A percentile compares a stretch with the other conserved stretches of the same genome.
Conservation (phyloP, 2,888 invertebrate species). For the Dynastes maya region DNA sequence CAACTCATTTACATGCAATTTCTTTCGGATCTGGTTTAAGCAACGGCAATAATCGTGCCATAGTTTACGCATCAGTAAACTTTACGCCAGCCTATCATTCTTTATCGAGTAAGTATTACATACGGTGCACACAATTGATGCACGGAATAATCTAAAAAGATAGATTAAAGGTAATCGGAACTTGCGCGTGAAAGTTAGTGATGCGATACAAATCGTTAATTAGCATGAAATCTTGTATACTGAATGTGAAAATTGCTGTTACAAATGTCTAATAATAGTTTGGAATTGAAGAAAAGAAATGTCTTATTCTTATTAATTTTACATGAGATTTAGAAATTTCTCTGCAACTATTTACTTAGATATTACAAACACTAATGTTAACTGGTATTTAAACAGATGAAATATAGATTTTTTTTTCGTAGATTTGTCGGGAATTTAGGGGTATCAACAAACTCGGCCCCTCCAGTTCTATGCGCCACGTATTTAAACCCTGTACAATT, state of each 20-base stretch:
- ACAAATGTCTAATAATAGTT: too few relatives aligned
- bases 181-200: conserved; percentile 3
- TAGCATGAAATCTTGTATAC: neutral
- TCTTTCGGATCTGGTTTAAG: neutral
- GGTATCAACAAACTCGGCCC: too few relatives aligned
- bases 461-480: too few relatives aligned
- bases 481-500: too few relatives aligned
- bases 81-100: neutral
- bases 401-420: too few relatives aligned
- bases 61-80: neutral
- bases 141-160: neutral
- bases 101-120: neutral
- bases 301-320: too few relatives aligned
- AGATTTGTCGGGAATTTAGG: too few relatives aligned
- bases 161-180: neutral
- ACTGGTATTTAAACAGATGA: too few relatives aligned
- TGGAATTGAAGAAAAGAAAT: neutral
- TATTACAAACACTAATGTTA: too few relatives aligned
- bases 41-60: neutral
- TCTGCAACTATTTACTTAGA: too few relatives aligned
- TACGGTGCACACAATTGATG: neutral
- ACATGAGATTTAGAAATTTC: too few relatives aligned
- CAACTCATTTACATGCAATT: conserved; percentile 19
- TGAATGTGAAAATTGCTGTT: too few relatives aligned
- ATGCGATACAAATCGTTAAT: neutral